Evolutionary conservation across 2,113 vertebrate genomes (phyloP).

Genomic region (Neodon shergylaensis): DNA sequence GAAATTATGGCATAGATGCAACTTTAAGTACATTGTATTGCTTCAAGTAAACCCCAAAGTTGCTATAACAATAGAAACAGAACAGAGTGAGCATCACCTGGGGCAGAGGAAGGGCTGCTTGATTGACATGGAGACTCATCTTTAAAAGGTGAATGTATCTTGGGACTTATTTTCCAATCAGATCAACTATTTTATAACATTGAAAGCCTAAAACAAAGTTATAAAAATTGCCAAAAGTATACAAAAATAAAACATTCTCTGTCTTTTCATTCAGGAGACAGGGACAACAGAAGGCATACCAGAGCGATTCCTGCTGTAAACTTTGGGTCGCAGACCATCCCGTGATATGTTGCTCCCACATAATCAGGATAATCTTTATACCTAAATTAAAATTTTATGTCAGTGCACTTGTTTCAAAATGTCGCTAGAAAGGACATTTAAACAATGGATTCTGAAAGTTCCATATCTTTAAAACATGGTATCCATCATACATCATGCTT

Average conservation of each 20-base stretch:
- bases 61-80: neutral
- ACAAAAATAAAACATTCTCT: neutral
- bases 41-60: neutral
- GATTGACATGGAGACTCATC: no score
- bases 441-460: neutral
- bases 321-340: slow-evolving; percentile 60
- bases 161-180: neutral
- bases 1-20: neutral
- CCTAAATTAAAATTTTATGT: slow-evolving; percentile 61
- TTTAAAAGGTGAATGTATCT: neutral
- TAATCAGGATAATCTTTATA: slow-evolving; percentile 64
- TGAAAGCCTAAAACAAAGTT: neutral
- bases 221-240: slow-evolving; percentile 1
- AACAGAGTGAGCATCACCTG: neutral
- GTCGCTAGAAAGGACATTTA: neutral
- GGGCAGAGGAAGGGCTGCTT: neutral
- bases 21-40: neutral
- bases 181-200: neutral
- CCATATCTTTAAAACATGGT: neutral
- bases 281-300: slow-evolving; percentile 64
- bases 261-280: neutral
- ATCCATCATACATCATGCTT: neutral
- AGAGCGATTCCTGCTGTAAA: slow-evolving; percentile 69
- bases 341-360: neutral
- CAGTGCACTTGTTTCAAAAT: neutral